Evolutionary conservation across 2,113 vertebrate species (phyloP), one percentile per base, ranked within the genome.

Genomic region (Cottus gobio): DNA sequence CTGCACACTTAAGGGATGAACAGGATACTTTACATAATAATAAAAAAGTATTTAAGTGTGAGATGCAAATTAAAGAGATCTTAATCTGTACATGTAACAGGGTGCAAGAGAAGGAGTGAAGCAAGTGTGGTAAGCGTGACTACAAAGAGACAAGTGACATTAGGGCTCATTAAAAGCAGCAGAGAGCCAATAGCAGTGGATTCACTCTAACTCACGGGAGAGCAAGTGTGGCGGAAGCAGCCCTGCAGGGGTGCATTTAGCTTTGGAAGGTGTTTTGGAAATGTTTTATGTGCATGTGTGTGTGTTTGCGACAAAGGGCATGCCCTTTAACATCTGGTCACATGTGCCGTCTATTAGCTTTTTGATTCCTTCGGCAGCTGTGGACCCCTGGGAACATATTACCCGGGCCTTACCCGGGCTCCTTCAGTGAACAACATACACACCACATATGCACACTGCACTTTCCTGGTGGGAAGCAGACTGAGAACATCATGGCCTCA

Each of bases 341-440:
- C 92, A 94, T 87, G 71, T 95, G 93, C 86, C 50, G 83, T 77
- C 80, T 67, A 92, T 93, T 92, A 86, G 28, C 50, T 83, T 71
- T 85, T 74, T 48, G 63, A 91, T 75, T 80, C 22, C 31, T 85
- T 60, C 37, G 72, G 77, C 90, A 92, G 88, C 85, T 91, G 87
- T 71, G 68, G 74, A 85, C 85, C 72, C 48, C 61, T 48, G 79
- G 77, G 75, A 90, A 39, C 52, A 80, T 68, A 84, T 91, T 82
- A 87, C 26, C 36, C 62, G 58, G 31, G 54, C 68, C 56, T 79
- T 81, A 91, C 87, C 89, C 89, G 79, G 46, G 54, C 64, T 72
- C 46, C 66, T 80, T 80, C 28, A 22, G 20, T 44, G 37, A 24
- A 70, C 8, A 28, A 64, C 48, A 69, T 28, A 54, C 22, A 63